These are phyloP conservation scores for Heptranchias perlo DNA, from an alignment of 2,113 vertebrate species.

Conservation along the genomic window DNA sequence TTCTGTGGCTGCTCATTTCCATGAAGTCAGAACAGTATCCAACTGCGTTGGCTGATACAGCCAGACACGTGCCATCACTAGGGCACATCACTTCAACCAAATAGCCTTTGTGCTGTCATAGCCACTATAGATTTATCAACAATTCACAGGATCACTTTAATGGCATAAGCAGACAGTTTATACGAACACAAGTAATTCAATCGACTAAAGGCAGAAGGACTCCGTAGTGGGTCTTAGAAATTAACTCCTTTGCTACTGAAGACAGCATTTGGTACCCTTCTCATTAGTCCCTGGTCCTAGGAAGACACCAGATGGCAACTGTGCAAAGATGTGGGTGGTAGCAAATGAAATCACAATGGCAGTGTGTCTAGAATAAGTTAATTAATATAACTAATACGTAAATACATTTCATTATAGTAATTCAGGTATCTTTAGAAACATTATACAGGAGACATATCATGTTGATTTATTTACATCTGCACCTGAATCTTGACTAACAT, in stretches of 20 bases:
- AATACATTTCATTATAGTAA: neutral
- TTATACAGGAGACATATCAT: neutral
- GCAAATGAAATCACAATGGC: neutral
- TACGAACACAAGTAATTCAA: conserved; percentile 21
- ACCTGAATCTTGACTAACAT: neutral
- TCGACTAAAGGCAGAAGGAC: conserved; percentile 32
- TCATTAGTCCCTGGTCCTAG: conserved; percentile 24
- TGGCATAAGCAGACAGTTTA: conserved; percentile 32
- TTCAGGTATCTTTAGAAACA: neutral
- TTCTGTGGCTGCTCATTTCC: neutral
- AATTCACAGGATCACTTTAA: conserved; percentile 25
- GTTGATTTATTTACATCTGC: neutral
- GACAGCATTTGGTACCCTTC: conserved; percentile 27
- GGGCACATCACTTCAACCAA: conserved; percentile 25
- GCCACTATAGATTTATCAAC: conserved; percentile 30
- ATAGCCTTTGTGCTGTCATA: conserved; percentile 3
- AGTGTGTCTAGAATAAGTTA: neutral
- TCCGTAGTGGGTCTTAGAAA: conserved; percentile 16
- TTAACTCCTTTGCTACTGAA: conserved; percentile 31
- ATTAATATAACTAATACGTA: neutral
- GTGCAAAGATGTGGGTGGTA: neutral
- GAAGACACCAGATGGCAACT: conserved; percentile 33
- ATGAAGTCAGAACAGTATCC: neutral
- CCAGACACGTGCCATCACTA: conserved; percentile 30
- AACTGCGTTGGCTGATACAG: conserved; percentile 20